phyloP scores from a whole-genome alignment of 2,888 invertebrate genomes.

The Sinopyrophorus schimmeli region DNA sequence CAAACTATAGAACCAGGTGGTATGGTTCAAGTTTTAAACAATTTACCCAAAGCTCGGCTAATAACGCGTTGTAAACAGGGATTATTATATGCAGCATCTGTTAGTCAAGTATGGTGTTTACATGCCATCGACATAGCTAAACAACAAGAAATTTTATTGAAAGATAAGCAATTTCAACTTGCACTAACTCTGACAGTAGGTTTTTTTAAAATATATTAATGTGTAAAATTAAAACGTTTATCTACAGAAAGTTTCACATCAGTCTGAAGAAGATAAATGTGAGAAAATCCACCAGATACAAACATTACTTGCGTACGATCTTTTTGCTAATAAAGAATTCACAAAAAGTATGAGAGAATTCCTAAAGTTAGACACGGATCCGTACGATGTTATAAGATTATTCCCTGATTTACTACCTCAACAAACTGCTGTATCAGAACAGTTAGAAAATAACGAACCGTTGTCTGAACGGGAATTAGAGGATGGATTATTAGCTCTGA shows the following conservation, averaged over 20 bases:
- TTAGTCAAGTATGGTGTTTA: constrained; percentile 88
- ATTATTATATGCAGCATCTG: constrained; percentile 82
- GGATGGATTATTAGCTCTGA: constrained; percentile 83
- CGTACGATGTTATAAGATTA: constrained; percentile 91
- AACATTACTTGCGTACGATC: constrained; percentile 85
- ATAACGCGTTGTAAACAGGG: constrained; percentile 77
- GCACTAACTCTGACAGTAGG: constrained; percentile 88
- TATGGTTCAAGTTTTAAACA: constrained; percentile 36
- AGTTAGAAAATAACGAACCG: constrained; percentile 55
- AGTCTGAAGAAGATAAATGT: constrained; percentile 76
- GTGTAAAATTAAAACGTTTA: constrained; percentile 7
- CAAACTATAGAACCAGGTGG: constrained; percentile 81
- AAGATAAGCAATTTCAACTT: constrained; percentile 90
- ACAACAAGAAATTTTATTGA: constrained; percentile 82
- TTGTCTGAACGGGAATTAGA: constrained; percentile 85
- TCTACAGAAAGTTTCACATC: constrained; percentile 77
- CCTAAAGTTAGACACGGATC: constrained; percentile 86
- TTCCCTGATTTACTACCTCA: constrained; percentile 80
- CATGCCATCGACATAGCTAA: constrained; percentile 77
- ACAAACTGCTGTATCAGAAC: constrained; percentile 51
- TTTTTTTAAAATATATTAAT: too few relatives aligned
- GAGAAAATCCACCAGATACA: constrained; percentile 86
- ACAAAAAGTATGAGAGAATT: constrained; percentile 91
- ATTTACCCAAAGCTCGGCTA: constrained; percentile 61
- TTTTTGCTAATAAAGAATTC: constrained; percentile 88